Conservation (phyloP, 2,888 invertebrate genomes). For the Drosophila percnosoma region DNA sequence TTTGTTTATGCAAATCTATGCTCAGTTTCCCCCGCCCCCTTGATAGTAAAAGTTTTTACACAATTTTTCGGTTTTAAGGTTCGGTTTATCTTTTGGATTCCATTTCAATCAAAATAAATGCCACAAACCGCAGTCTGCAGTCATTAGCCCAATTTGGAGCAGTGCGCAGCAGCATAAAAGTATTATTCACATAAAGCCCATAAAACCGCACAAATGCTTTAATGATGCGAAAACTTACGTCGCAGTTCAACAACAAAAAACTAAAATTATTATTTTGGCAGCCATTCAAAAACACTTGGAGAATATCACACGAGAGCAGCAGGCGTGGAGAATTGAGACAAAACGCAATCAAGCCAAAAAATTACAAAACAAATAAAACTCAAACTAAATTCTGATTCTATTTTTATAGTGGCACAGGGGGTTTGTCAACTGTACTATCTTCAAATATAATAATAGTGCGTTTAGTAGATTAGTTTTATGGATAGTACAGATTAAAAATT, state of each 20-base stretch:
- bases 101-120: conserved; percentile 33
- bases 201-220: conserved; percentile 43
- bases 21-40: conserved; percentile 19
- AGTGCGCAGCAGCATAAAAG: conserved; percentile 37
- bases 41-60: conserved; percentile 28
- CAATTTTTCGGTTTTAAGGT: conserved; percentile 17
- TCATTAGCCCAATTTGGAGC: conserved; percentile 73
- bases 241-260: conserved; percentile 11
- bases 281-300: conserved; percentile 46
- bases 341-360: conserved; percentile 19
- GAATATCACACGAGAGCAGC: conserved; percentile 20
- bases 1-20: conserved; percentile 50
- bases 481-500: background rate
- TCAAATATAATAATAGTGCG: background rate
- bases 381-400: background rate
- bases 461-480: background rate
- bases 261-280: conserved; percentile 40
- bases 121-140: conserved; percentile 59
- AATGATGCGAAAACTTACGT: conserved; percentile 40
- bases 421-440: conserved; percentile 7
- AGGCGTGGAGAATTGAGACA: conserved; percentile 18
- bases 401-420: conserved; percentile 9
- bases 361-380: conserved; percentile 10
- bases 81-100: conserved; percentile 31
- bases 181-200: conserved; percentile 42